phyloP scores from a whole-genome alignment of 2,888 invertebrate species.

The Empis stercorea region DNA sequence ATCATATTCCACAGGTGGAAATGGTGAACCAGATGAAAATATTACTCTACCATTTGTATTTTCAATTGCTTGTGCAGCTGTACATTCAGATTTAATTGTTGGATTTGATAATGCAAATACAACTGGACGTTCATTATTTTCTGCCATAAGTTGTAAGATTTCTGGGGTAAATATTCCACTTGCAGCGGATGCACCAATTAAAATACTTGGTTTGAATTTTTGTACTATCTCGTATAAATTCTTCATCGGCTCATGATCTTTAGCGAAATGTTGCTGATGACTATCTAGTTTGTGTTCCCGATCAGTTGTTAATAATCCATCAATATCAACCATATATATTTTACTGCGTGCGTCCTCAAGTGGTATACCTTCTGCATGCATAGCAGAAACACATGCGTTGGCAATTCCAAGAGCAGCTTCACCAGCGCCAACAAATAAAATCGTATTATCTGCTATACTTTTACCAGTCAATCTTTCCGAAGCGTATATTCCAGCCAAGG shows the following conservation, averaged over 20 bases:
- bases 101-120: conserved; percentile 98
- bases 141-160: conserved; percentile 75
- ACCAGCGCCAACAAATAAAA: conserved; percentile 83
- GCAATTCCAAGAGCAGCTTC: conserved; percentile 93
- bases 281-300: conserved; percentile 43
- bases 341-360: conserved; percentile 61
- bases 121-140: conserved; percentile 75
- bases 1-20: conserved; percentile 66
- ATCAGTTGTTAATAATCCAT: conserved; percentile 69
- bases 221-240: conserved; percentile 68
- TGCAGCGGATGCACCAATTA: conserved; percentile 79
- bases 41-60: conserved; percentile 82
- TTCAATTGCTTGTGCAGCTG: conserved; percentile 86
- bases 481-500: conserved; percentile 71
- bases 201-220: conserved; percentile 77
- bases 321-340: conserved; percentile 93
- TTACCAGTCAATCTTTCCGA: conserved; percentile 40
- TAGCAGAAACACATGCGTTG: conserved; percentile 74
- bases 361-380: conserved; percentile 57
- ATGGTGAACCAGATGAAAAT: conserved; percentile 94
- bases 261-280: conserved; percentile 60
- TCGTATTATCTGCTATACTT: conserved; percentile 72
- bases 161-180: conserved; percentile 82
- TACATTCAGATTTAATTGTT: conserved; percentile 95
- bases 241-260: conserved; percentile 64